Percentiles rank a stretch among this genome's conserved stretches.
Evolutionary conservation across 2,797 vertebrate genomes (phyloP).

Genomic region (Carcharodon carcharias): DNA sequence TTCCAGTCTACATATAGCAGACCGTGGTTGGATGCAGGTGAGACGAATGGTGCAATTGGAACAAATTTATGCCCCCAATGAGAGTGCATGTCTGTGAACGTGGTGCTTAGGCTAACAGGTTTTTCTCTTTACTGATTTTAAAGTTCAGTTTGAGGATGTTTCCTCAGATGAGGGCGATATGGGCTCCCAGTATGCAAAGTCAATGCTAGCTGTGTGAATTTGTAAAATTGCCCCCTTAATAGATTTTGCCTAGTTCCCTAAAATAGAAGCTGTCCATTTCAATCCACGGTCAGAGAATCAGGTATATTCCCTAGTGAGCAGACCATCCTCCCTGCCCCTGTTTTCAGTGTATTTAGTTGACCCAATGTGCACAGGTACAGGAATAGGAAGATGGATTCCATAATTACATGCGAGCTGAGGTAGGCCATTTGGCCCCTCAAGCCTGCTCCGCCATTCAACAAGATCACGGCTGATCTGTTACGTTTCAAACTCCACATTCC

Average conservation of each 20-base stretch:
- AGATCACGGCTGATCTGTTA: too few relatives aligned
- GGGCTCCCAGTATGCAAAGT: neutral
- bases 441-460: too few relatives aligned
- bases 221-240: too few relatives aligned
- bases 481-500: too few relatives aligned
- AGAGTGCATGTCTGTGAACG: neutral
- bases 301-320: too few relatives aligned
- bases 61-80: neutral
- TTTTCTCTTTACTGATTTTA: neutral
- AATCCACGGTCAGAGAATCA: too few relatives aligned
- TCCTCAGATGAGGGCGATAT: neutral
- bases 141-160: neutral
- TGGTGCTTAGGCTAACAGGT: neutral
- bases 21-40: neutral
- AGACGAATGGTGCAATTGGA: neutral
- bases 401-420: too few relatives aligned
- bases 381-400: neutral
- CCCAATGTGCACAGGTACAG: neutral
- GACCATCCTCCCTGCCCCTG: too few relatives aligned
- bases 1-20: neutral
- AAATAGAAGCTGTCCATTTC: too few relatives aligned
- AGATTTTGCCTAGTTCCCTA: too few relatives aligned
- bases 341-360: too few relatives aligned
- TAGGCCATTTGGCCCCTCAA: too few relatives aligned
- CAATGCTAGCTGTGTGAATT: neutral